Percentiles rank a stretch among this genome's conserved stretches.
Evolutionary conservation across 53 echinoderm and acorn worm species (phyloP).

Genomic region (Hippasteria phrygiana): DNA sequence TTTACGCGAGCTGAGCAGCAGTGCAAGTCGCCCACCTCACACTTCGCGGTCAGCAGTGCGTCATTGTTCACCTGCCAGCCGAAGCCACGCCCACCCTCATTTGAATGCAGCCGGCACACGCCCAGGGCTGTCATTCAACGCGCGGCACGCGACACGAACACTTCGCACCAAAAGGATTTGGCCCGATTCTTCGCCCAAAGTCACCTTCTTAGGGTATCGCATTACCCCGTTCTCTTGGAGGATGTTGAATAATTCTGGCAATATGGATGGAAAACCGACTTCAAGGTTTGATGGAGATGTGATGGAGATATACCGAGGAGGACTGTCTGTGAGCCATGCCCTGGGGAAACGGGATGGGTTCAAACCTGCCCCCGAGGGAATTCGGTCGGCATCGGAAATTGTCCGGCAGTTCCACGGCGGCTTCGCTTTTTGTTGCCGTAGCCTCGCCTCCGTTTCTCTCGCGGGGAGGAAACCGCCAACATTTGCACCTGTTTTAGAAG

Average conservation of each 20-base stretch:
- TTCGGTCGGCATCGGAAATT: constrained; percentile 6
- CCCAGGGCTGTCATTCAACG: constrained; percentile 34
- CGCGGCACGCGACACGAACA: constrained; percentile 50
- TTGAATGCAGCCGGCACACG: constrained; percentile 56
- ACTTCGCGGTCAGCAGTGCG: background rate
- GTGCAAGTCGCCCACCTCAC: background rate
- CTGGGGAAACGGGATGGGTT: background rate
- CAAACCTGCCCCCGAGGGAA: constrained; percentile 5
- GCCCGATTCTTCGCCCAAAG: constrained; percentile 20
- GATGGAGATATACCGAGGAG: constrained; percentile 7
- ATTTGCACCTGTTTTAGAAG: constrained; percentile 41
- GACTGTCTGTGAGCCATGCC: background rate
- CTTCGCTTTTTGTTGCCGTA: constrained; percentile 54
- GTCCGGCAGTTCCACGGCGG: constrained; percentile 14
- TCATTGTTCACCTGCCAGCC: background rate
- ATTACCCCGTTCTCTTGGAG: constrained; percentile 28
- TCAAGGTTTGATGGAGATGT: background rate
- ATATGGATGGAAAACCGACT: constrained; percentile 21
- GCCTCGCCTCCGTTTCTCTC: background rate
- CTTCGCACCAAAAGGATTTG: constrained; percentile 35
- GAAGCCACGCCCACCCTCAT: constrained; percentile 34
- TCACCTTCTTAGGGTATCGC: constrained; percentile 46
- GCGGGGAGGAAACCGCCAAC: constrained; percentile 24
- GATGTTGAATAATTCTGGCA: background rate
- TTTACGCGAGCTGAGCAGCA: background rate